A percentile compares a stretch with the other conserved stretches of the same genome.
These are phyloP conservation scores for Pachyramphus minor DNA, from an alignment of 2,113 vertebrate species.

Conservation along the genomic window DNA sequence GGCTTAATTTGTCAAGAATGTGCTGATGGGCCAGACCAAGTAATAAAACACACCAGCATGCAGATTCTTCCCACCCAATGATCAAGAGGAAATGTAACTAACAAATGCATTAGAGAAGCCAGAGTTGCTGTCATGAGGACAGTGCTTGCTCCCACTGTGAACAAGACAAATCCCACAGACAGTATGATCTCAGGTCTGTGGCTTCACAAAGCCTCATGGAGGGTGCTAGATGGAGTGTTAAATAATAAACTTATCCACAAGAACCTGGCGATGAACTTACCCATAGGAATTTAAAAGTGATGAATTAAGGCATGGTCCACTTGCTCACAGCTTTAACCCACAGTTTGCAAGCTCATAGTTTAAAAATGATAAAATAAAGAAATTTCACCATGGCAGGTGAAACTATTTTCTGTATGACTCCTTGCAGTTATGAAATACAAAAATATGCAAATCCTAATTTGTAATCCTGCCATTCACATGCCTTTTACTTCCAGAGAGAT, in stretches of 20 bases:
- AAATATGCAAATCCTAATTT: background rate
- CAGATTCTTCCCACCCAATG: slow-evolving; percentile 77
- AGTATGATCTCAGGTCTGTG: slow-evolving; percentile 22
- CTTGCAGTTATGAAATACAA: background rate
- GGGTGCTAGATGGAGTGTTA: slow-evolving; percentile 30
- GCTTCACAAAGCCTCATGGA: slow-evolving; percentile 38
- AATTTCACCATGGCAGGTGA: background rate
- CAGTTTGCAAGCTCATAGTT: background rate
- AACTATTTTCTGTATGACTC: background rate
- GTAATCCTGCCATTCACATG: background rate
- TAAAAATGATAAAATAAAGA: background rate
- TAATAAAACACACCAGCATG: slow-evolving; percentile 71
- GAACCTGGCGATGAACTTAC: background rate
- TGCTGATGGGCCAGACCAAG: slow-evolving; percentile 71
- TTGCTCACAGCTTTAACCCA: background rate
- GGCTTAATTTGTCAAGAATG: slow-evolving; percentile 73
- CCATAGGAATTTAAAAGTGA: slow-evolving; percentile 44
- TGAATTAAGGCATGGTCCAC: background rate
- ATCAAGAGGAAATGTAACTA: slow-evolving; percentile 84
- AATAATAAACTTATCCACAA: slow-evolving; percentile 36
- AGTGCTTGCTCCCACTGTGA: slow-evolving; percentile 51
- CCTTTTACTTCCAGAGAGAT: background rate
- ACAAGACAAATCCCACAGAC: slow-evolving; percentile 38
- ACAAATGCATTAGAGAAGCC: slow-evolving; percentile 75
- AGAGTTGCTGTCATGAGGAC: slow-evolving; percentile 67